These are phyloP conservation scores for Glareola pratincola DNA, from an alignment of 2,113 vertebrate genomes.

Conservation along the genomic window DNA sequence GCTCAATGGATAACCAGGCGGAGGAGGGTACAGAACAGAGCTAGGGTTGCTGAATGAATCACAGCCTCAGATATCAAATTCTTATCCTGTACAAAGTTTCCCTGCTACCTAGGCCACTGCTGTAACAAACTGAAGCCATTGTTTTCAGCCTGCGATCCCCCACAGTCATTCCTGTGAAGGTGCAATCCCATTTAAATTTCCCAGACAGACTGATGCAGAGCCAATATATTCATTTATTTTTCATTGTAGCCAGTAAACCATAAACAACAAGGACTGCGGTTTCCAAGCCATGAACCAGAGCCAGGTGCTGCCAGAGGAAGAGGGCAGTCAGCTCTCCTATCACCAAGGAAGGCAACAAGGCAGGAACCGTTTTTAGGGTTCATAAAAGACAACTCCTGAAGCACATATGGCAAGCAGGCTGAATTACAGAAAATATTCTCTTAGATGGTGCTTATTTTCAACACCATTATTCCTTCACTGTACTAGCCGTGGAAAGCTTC, in stretches of 20 bases:
- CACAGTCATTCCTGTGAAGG: neutral
- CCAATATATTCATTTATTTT: neutral
- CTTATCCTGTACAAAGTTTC: neutral
- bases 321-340: neutral
- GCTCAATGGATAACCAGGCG: neutral
- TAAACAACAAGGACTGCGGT: neutral
- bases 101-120: neutral
- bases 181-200: neutral
- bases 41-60: neutral
- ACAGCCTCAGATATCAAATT: neutral
- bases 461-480: neutral
- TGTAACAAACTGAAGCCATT: neutral
- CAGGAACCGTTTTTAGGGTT: neutral
- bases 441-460: neutral
- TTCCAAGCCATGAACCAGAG: neutral
- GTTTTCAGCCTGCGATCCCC: neutral
- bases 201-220: neutral
- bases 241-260: neutral
- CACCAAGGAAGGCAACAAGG: accelerated
- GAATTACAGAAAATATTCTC: neutral
- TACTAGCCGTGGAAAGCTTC: neutral
- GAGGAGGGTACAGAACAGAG: neutral
- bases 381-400: neutral
- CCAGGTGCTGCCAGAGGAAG: neutral
- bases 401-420: neutral